A percentile compares a stretch with the other conserved stretches of the same genome.
These are phyloP conservation scores for Yponomeuta malinellus DNA, from an alignment of 2,888 invertebrate genomes.

Conservation along the genomic window DNA sequence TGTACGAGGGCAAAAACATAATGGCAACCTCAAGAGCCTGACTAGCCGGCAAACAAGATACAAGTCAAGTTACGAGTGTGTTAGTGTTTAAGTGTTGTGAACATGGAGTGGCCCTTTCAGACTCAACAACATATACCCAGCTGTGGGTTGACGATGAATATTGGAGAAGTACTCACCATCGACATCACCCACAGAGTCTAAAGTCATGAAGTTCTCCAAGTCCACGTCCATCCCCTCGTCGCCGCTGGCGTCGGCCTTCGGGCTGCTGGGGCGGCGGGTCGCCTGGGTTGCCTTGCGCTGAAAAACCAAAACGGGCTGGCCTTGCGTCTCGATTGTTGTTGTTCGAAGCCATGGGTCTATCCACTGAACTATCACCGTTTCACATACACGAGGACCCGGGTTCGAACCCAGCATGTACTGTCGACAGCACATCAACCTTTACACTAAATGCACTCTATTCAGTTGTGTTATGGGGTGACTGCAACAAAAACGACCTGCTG, in stretches of 20 bases:
- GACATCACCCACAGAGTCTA: conserved; percentile 92
- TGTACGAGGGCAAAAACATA: no score
- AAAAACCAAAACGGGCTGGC: neutral
- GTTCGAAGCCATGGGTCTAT: no score
- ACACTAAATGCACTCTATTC: no score
- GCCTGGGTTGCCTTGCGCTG: conserved; percentile 56
- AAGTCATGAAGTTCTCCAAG: conserved; percentile 89
- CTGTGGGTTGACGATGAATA: no score
- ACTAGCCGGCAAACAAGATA: neutral
- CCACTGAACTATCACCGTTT: no score
- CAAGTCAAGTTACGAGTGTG: neutral
- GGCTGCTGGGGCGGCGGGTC: conserved; percentile 36
- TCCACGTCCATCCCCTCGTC: conserved; percentile 85
- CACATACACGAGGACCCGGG: no score
- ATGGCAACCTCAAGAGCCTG: neutral
- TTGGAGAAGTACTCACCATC: conserved; percentile 73
- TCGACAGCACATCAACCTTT: no score
- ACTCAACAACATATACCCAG: no score
- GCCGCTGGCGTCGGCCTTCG: conserved; percentile 78
- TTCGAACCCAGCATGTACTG: no score
- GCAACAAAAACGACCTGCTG: no score
- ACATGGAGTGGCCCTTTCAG: no score
- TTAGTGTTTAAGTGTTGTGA: neutral
- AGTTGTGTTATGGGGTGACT: no score
- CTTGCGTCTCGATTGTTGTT: neutral